Evolutionary conservation across 2,797 vertebrate genomes (phyloP).

Genomic region (Champsocephalus esox): DNA sequence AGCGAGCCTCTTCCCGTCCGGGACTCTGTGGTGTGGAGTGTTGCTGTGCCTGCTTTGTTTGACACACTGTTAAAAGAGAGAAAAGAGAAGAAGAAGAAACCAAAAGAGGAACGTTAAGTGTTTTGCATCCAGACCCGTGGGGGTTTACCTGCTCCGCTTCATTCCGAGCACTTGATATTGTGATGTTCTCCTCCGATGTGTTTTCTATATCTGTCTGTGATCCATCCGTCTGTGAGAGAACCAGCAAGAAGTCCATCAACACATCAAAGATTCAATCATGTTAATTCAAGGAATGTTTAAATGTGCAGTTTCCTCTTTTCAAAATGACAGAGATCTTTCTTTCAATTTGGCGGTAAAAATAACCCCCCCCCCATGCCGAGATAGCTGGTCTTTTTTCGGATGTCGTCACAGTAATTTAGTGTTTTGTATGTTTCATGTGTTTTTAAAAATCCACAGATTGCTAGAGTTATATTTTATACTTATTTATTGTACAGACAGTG

Average conservation of each 20-base stretch:
- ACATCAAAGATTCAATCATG: conserved; percentile 18
- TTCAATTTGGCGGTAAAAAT: conserved; percentile 63
- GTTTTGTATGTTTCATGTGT: conserved; percentile 90
- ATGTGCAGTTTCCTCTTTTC: conserved; percentile 46
- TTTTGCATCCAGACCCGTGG: conserved; percentile 49
- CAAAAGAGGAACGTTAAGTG: conserved; percentile 34
- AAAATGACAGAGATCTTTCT: conserved; percentile 45
- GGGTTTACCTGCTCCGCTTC: conserved; percentile 51
- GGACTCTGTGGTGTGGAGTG: conserved; percentile 60
- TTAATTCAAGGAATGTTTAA: conserved; percentile 37
- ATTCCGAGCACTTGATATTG: conserved; percentile 67
- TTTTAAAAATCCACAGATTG: conserved; percentile 87
- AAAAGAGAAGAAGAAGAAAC: conserved; percentile 30
- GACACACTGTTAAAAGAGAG: conserved; percentile 44
- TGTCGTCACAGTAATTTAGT: conserved; percentile 81
- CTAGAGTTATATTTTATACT: conserved; percentile 97
- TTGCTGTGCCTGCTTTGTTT: conserved; percentile 54
- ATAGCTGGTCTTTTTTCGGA: conserved; percentile 97
- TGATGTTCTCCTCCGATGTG: conserved; percentile 46
- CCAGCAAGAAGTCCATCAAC: conserved; percentile 58
- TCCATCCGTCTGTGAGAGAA: conserved; percentile 63
- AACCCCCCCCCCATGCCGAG: conserved; percentile 85
- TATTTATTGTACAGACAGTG: conserved; percentile 95
- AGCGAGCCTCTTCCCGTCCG: conserved; percentile 47
- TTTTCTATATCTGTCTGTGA: conserved; percentile 64